Evolutionary conservation across 2,797 vertebrate species (phyloP).

Genomic region (Apogon hyalosoma): DNA sequence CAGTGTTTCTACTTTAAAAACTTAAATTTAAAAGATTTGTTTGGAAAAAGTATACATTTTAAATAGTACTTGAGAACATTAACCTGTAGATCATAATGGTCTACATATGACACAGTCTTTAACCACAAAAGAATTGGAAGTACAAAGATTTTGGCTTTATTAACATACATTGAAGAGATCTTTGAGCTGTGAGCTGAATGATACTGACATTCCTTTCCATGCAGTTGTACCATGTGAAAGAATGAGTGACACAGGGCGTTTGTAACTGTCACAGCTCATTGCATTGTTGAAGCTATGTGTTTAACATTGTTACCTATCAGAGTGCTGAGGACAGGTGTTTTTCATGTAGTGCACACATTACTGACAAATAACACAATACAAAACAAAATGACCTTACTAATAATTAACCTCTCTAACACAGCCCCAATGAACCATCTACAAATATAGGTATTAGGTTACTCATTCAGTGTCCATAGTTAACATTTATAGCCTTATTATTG

Average conservation of each 20-base stretch:
- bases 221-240: background rate
- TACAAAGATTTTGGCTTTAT: background rate
- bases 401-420: too few relatives aligned
- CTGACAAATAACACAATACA: conserved; percentile 4
- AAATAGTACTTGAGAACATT: background rate
- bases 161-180: background rate
- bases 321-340: conserved; percentile 52
- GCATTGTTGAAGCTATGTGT: background rate
- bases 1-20: background rate
- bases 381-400: background rate
- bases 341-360: conserved; percentile 4
- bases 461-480: too few relatives aligned
- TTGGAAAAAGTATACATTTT: background rate
- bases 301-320: conserved; percentile 30
- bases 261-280: conserved; percentile 17
- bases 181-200: background rate
- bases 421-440: too few relatives aligned
- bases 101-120: too few relatives aligned
- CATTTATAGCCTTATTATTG: too few relatives aligned
- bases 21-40: background rate
- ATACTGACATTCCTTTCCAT: conserved; percentile 14
- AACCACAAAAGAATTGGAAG: background rate
- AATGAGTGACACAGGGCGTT: background rate
- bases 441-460: too few relatives aligned
- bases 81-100: background rate